These are phyloP conservation scores for Zaprionus gabonicus DNA, from an alignment of 1,140 invertebrate genomes.

Conservation along the genomic window DNA sequence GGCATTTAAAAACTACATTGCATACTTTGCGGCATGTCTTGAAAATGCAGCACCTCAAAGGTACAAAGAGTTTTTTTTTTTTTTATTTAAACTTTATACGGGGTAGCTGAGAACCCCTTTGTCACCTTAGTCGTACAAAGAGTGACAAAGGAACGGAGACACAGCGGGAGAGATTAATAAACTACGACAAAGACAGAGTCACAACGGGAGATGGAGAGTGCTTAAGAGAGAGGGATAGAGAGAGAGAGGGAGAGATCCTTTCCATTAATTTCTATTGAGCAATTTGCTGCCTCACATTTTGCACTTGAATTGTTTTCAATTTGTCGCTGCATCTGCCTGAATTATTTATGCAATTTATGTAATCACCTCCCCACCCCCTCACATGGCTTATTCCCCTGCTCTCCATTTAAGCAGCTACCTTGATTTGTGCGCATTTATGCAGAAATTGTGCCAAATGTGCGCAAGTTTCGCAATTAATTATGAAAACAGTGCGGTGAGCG, in stretches of 20 bases:
- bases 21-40: background rate
- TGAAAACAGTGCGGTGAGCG: conserved; percentile 40
- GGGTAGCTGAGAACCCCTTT: no score
- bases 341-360: conserved; percentile 41
- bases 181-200: background rate
- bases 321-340: conserved; percentile 25
- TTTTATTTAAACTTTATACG: no score
- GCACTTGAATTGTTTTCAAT: conserved; percentile 24
- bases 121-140: no score
- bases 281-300: conserved; percentile 3
- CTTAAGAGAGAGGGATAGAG: no score
- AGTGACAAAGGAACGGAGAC: no score
- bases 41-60: background rate
- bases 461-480: conserved; percentile 68
- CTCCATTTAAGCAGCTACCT: background rate
- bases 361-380: conserved; percentile 8
- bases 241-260: background rate
- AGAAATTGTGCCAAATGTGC: conserved; percentile 53
- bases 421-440: conserved; percentile 61
- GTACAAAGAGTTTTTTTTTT: no score
- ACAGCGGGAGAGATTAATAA: no score
- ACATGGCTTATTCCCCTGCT: background rate
- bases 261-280: conserved; percentile 5
- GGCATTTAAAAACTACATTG: background rate
- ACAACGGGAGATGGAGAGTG: no score